Conservation (phyloP, 2,113 vertebrate genomes). For the Triplophysa dalaica region DNA sequence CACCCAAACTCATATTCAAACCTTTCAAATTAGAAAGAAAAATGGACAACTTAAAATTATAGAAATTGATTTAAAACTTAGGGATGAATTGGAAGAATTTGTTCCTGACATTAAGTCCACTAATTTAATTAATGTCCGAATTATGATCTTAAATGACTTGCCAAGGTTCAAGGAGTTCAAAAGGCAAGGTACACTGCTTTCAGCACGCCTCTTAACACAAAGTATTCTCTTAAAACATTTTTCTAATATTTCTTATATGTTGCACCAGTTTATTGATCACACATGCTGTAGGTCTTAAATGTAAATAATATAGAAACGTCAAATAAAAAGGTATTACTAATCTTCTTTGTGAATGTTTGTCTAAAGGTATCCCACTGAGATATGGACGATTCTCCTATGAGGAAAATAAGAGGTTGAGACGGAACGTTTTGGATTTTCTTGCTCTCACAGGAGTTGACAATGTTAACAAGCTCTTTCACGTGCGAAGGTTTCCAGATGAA, state of each 20-base stretch:
- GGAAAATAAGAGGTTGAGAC: constrained; percentile 61
- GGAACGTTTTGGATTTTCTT: constrained; percentile 65
- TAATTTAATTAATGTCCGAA: not conserved
- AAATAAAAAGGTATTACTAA: too few species aligned
- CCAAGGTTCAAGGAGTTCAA: constrained; percentile 51
- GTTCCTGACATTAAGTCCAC: constrained; percentile 8
- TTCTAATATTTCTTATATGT: too few species aligned
- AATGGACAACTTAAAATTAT: rapidly evolving
- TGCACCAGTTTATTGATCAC: too few species aligned
- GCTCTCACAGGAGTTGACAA: constrained; percentile 63
- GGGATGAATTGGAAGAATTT: constrained; percentile 44
- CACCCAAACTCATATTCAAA: not conserved
- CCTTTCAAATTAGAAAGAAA: too few species aligned
- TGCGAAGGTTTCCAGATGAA: constrained; percentile 56
- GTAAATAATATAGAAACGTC: too few species aligned
- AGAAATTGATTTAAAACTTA: not conserved
- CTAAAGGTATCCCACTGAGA: constrained; percentile 60
- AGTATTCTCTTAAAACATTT: too few species aligned
- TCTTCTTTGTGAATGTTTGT: not conserved
- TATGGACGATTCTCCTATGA: constrained; percentile 55
- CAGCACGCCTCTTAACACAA: not conserved
- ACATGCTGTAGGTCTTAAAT: too few species aligned
- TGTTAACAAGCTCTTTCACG: constrained; percentile 62
- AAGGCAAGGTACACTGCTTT: constrained; percentile 25
- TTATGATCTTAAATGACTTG: constrained; percentile 50